phyloP scores from a whole-genome alignment of 2,888 invertebrate species.

The Oasisia sp. region DNA sequence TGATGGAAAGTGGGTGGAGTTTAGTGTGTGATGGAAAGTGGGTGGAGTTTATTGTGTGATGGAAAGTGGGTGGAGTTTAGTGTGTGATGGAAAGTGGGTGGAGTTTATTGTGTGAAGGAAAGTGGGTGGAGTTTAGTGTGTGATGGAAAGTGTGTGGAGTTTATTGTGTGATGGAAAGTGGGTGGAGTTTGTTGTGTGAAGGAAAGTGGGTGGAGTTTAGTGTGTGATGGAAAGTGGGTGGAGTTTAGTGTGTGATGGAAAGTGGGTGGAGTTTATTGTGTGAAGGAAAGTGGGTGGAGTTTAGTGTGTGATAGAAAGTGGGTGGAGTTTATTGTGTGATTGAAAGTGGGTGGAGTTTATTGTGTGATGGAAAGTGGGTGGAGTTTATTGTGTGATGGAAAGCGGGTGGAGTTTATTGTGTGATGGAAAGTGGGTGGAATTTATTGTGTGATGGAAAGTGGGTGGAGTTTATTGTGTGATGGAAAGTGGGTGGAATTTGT shows the following conservation, averaged over 20 bases:
- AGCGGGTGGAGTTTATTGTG: slow-evolving; percentile 86
- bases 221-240: not conserved
- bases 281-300: slow-evolving; percentile 74
- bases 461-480: not conserved
- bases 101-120: not conserved
- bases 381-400: slow-evolving; percentile 70
- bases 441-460: slow-evolving; percentile 66
- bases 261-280: slow-evolving; percentile 78
- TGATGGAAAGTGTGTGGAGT: not conserved
- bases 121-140: not conserved
- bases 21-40: slow-evolving; percentile 73
- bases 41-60: not conserved
- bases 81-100: not conserved
- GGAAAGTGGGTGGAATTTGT: slow-evolving; percentile 4
- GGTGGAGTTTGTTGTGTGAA: slow-evolving; percentile 91
- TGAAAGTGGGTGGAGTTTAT: slow-evolving; percentile 59
- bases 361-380: not conserved
- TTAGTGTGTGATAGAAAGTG: too few relatives aligned
- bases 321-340: not conserved
- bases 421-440: slow-evolving; percentile 71
- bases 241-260: not conserved
- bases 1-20: slow-evolving; percentile 92
- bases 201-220: slow-evolving; percentile 63
- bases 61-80: not conserved
- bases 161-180: slow-evolving; percentile 84